These are phyloP conservation scores for Pangasius larnaudii DNA, from an alignment of 2,797 vertebrate genomes.

Conservation along the genomic window DNA sequence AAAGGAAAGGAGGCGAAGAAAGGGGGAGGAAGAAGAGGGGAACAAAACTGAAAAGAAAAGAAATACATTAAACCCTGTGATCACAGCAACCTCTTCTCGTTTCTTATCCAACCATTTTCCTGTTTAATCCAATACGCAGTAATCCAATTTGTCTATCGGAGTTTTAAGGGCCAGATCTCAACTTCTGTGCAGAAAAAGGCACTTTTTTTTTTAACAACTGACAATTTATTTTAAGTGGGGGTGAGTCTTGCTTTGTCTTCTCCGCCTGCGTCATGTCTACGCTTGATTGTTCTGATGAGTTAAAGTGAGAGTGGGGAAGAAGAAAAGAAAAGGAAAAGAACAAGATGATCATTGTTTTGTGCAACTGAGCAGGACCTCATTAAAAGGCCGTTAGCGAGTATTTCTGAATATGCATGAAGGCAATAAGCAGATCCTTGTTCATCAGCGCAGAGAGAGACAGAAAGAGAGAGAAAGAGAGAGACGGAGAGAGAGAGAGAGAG, in stretches of 20 bases:
- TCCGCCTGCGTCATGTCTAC: neutral
- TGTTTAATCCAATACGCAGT: constrained; percentile 97
- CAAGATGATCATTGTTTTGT: constrained; percentile 97
- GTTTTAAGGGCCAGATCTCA: constrained; percentile 82
- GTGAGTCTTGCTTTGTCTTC: constrained; percentile 78
- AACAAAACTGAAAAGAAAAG: constrained; percentile 66
- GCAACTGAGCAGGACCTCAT: constrained; percentile 98
- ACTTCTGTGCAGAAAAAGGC: constrained; percentile 80
- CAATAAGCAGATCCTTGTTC: constrained; percentile 91
- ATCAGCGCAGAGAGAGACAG: constrained; percentile 73
- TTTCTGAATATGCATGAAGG: constrained; percentile 98
- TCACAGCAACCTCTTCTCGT: constrained; percentile 91
- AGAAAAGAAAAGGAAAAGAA: constrained; percentile 83
- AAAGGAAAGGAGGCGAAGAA: constrained; percentile 55
- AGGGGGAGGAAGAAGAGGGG: constrained; percentile 45
- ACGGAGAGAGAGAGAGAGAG: constrained; percentile 70
- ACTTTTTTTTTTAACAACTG: constrained; percentile 73
- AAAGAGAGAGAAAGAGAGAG: constrained; percentile 74
- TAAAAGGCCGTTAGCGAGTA: constrained; percentile 92
- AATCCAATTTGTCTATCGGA: constrained; percentile 99
- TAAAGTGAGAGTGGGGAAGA: constrained; percentile 40
- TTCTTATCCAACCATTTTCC: constrained; percentile 92
- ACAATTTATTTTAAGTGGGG: constrained; percentile 89
- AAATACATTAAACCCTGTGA: constrained; percentile 92
- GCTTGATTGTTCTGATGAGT: constrained; percentile 73